Evolutionary conservation across 2,888 invertebrate genomes (phyloP), one percentile per base, ranked within the genome.

Genomic region (Myopa testacea): DNA sequence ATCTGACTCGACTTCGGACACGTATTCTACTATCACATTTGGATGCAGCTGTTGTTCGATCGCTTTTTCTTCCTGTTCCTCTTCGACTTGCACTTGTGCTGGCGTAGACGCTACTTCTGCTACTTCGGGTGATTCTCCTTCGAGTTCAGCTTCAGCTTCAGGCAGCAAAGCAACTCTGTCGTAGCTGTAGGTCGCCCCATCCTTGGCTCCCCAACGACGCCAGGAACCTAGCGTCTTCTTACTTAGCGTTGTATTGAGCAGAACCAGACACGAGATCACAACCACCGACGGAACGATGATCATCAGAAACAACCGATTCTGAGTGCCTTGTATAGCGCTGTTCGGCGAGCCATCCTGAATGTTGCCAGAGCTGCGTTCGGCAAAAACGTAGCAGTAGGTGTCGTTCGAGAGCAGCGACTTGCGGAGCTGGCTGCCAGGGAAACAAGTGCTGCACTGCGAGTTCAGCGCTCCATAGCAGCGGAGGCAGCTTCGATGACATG

Each of bases 391-490:
- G 81, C 89, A 89, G 76, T 84, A 88, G 40, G 88, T 85, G 76
- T 89, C 88, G 45, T 85, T 85, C 5, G 83, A 82, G 19, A 80
- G 79, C 4, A 77, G 37, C 63, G 85, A 75, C 72, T 83, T 81
- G 52, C 86, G 86, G 14, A 89, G 78, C 77, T 87, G 86, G 70
- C 86, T 87, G 40, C 88, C 86, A 3, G 86, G 81, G 37, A 80
- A 84, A 74, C 89, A 89, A 67, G 84, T 84, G 76, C 84, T 85
- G 78, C 89, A 89, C 78, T 89, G 86, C n/a, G 85, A 84, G 37
- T 84, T 81, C 34, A 84, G 82, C 0, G 88, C 86, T 4, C 89
- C 89, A 45, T 82, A 84, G 80, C 89, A 89, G 50, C 83, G 82
- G n/a, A 86, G 80, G 8, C 89, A 89, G 34, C 85, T 85, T 16